phyloP scores from a whole-genome alignment of 2,888 invertebrate species.

The Lysandra coridon region DNA sequence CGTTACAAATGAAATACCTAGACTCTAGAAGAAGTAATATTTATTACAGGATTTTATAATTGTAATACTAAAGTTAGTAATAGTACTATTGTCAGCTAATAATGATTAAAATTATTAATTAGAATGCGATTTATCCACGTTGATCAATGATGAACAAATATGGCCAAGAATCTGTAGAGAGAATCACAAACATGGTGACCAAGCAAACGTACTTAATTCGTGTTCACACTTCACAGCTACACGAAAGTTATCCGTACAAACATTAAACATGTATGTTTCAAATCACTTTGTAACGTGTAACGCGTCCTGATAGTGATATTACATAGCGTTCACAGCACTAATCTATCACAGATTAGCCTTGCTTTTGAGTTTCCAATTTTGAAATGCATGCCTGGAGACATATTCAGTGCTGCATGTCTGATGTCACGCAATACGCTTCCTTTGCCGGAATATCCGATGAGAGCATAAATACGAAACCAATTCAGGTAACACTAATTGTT shows the following conservation, averaged over 20 bases:
- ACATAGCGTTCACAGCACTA: slow-evolving; percentile 16
- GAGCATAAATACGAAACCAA: neutral
- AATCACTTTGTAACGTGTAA: slow-evolving; percentile 9
- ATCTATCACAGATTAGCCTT: slow-evolving; percentile 27
- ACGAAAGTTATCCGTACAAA: neutral
- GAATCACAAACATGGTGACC: too few relatives aligned
- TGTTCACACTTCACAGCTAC: neutral
- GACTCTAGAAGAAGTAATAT: too few relatives aligned
- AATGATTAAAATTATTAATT: too few relatives aligned
- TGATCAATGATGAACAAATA: too few relatives aligned
- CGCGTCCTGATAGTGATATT: neutral
- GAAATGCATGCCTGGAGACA: slow-evolving; percentile 30
- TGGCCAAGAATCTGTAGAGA: too few relatives aligned
- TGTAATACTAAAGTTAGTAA: too few relatives aligned
- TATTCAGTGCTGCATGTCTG: slow-evolving; percentile 21
- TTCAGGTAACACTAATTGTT: neutral
- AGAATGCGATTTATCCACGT: too few relatives aligned
- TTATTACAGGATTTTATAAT: too few relatives aligned
- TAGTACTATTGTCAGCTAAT: too few relatives aligned
- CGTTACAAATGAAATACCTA: too few relatives aligned
- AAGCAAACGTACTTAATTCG: neutral
- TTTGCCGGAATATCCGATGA: slow-evolving; percentile 18
- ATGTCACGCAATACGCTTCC: slow-evolving; percentile 13
- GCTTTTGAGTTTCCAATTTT: slow-evolving; percentile 31
- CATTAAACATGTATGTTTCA: slow-evolving; percentile 9